These are phyloP conservation scores for Caenorhabditis briggsae DNA, from an alignment of 1,140 invertebrate genomes.

Conservation along the genomic window DNA sequence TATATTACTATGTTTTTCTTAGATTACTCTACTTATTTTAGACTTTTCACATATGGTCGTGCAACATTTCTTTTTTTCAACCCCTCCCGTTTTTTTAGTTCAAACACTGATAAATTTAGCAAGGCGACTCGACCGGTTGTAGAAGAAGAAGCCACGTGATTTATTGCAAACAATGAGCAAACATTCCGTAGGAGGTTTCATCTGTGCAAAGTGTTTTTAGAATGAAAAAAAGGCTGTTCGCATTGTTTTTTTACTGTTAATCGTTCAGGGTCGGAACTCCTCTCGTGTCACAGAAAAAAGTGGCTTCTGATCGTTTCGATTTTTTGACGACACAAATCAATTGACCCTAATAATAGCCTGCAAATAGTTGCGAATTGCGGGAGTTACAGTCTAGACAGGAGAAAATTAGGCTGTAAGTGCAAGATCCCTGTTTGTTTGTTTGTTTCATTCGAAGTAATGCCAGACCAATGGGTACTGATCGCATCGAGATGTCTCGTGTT, in stretches of 20 bases:
- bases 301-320: neutral
- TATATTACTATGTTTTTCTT: neutral
- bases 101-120: conserved; percentile 53
- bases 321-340: neutral
- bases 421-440: neutral
- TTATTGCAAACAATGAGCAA: conserved; percentile 52
- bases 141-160: conserved; percentile 33
- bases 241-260: neutral
- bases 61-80: neutral
- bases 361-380: neutral
- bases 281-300: neutral
- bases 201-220: conserved; percentile 3
- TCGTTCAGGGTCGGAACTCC: too few relatives aligned
- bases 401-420: neutral
- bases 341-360: neutral
- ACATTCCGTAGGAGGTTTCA: neutral
- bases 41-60: too few relatives aligned
- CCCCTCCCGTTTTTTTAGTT: neutral
- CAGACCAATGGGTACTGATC: neutral
- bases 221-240: neutral
- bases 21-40: conserved; percentile 18
- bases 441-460: neutral
- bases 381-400: neutral
- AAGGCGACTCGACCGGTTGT: conserved; percentile 7
- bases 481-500: conserved; percentile 6